Conservation (phyloP, 2,888 invertebrate species). For the Ophioninae sp. region DNA sequence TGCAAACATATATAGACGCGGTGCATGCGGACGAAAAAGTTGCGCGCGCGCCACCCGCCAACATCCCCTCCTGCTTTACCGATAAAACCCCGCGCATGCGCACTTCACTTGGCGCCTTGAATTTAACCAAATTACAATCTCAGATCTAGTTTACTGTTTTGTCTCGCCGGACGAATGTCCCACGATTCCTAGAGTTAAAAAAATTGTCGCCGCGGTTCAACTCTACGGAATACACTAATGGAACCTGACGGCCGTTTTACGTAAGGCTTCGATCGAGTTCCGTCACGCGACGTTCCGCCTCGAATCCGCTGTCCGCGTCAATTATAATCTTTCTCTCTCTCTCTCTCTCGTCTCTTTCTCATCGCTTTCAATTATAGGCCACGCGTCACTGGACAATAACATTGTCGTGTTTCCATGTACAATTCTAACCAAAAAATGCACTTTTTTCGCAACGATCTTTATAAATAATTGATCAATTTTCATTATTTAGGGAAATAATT, state of each 20-base stretch:
- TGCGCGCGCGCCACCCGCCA: slow-evolving; percentile 28
- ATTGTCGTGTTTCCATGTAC: not conserved
- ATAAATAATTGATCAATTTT: too few relatives aligned
- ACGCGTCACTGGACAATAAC: slow-evolving; percentile 23
- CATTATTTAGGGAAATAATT: too few relatives aligned
- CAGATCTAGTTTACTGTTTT: not conserved
- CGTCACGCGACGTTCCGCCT: slow-evolving; percentile 47
- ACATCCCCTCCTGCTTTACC: not conserved
- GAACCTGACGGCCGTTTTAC: slow-evolving; percentile 17
- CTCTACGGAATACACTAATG: not conserved
- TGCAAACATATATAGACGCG: not conserved
- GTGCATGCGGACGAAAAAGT: not conserved
- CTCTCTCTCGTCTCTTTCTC: slow-evolving; percentile 14
- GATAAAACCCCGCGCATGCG: slow-evolving; percentile 3
- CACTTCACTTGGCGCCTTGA: not conserved
- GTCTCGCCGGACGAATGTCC: not conserved
- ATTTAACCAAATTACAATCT: not conserved
- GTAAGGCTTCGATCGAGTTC: slow-evolving; percentile 43
- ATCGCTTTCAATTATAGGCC: slow-evolving; percentile 46
- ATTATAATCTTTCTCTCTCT: slow-evolving; percentile 33
- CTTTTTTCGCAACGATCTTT: not conserved
- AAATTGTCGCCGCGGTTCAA: not conserved
- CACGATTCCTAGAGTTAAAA: not conserved
- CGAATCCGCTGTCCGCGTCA: slow-evolving; percentile 29
- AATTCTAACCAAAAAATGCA: not conserved